Evolutionary conservation across 2,888 invertebrate species (phyloP), one percentile per base, ranked within the genome.

Genomic region (Plagiodera versicolora): DNA sequence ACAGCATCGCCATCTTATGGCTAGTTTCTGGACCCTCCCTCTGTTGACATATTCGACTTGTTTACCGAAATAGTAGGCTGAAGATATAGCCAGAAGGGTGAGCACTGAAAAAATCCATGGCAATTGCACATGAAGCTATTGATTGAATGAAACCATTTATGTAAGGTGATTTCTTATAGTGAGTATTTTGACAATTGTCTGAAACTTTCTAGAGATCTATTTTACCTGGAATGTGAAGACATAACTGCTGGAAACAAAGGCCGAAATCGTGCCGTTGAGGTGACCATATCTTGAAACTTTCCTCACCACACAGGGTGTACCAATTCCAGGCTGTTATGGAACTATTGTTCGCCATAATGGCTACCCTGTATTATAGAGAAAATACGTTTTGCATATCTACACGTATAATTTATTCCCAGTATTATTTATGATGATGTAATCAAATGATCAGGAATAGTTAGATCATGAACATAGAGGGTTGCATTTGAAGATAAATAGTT

Each of bases 221-320:
- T 24, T 5, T 24, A 24, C 39, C 39, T 39, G 95, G 94, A 70
- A 92, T 85, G 78, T 91, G 87, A 32, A 96, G 83, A 74, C 87
- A 89, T 53, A 94, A 80, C 79, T 91, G 88, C 79, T 94, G 93
- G 77, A 95, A 95, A 79, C 95, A 96, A 60, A 88, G 82, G 58
- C 92, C 88, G 71, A 95, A 84, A 81, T 94, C 93, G 74, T 89
- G 87, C 32, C 85, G 84, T 14, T 83, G 79, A 9, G 85, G 82
- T 72, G 89, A 85, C 86, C 92, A 90, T 19, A 91, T 85, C 62
- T 82, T 82, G 54, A 93, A 81, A 24, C 90, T 90, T 20, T 84
- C 84, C n/a, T 86, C 85, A 54, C 90, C 90, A 76, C 93, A 93
- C 73, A 92, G 84, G 63, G 88, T 85, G 63, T 86, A 86, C 91